A percentile compares a stretch with the other conserved stretches of the same genome.
Evolutionary conservation across 2,888 invertebrate species (phyloP).

Genomic region (Trichogramma evanescens): DNA sequence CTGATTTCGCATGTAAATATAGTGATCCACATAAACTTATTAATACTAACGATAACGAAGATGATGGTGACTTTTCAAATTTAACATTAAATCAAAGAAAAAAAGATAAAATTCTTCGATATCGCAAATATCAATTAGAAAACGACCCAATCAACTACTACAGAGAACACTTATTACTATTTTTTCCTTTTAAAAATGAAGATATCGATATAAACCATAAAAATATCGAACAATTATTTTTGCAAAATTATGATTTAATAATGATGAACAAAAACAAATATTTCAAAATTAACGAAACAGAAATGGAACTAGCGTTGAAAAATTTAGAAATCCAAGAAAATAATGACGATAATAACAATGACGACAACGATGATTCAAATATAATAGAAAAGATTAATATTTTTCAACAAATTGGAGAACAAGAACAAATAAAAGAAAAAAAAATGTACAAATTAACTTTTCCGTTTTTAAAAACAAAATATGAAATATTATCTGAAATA

Average conservation of each 20-base stretch:
- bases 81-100: no score
- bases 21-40: no score
- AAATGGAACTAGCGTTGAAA: not conserved
- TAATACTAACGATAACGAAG: no score
- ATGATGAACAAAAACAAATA: not conserved
- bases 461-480: not conserved
- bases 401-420: not conserved
- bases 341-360: not conserved
- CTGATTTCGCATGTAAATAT: no score
- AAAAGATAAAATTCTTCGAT: no score
- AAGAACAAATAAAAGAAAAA: not conserved
- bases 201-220: no score
- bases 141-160: no score
- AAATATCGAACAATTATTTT: not conserved
- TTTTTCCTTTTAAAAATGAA: no score
- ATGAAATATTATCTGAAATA: constrained; percentile 1
- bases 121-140: no score
- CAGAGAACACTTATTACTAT: no score
- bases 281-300: not conserved
- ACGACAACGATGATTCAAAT: not conserved
- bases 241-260: not conserved
- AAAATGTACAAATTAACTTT: no score
- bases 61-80: no score
- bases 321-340: not conserved
- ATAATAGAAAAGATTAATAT: not conserved